These are phyloP conservation scores for Galemys pyrenaicus DNA, from an alignment of 2,113 vertebrate genomes.

Conservation along the genomic window DNA sequence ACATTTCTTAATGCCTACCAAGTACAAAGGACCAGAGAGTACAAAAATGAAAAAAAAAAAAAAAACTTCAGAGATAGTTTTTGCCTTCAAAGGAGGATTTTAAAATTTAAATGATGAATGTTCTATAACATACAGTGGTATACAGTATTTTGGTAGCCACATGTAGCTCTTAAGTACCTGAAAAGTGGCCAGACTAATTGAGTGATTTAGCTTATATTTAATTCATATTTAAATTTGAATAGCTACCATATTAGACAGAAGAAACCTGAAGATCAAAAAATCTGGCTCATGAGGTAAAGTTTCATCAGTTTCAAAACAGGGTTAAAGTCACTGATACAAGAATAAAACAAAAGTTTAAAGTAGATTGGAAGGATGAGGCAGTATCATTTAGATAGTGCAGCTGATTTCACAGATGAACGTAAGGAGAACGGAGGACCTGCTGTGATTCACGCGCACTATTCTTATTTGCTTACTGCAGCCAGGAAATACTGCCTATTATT, in stretches of 20 bases:
- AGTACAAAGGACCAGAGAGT: neutral
- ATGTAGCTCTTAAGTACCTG: neutral
- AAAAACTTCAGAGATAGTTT: neutral
- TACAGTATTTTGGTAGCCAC: neutral
- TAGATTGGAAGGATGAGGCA: neutral
- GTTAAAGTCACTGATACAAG: neutral
- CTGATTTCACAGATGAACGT: neutral
- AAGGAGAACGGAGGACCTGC: neutral
- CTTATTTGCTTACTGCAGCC: neutral
- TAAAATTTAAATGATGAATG: neutral
- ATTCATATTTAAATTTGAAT: neutral
- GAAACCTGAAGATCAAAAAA: neutral
- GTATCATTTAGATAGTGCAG: neutral
- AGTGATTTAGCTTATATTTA: conserved; percentile 5
- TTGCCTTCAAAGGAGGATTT: neutral
- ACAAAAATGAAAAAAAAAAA: neutral
- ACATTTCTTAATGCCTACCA: neutral
- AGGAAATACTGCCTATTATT: neutral
- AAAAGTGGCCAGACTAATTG: neutral
- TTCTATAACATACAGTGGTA: neutral
- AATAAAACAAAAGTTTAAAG: neutral
- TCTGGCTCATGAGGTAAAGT: neutral
- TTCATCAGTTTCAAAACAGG: neutral
- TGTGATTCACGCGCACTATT: neutral
- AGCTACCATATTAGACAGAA: neutral